These are phyloP conservation scores for Drosophila kikkawai DNA, from an alignment of 1,140 invertebrate species.

Conservation along the genomic window DNA sequence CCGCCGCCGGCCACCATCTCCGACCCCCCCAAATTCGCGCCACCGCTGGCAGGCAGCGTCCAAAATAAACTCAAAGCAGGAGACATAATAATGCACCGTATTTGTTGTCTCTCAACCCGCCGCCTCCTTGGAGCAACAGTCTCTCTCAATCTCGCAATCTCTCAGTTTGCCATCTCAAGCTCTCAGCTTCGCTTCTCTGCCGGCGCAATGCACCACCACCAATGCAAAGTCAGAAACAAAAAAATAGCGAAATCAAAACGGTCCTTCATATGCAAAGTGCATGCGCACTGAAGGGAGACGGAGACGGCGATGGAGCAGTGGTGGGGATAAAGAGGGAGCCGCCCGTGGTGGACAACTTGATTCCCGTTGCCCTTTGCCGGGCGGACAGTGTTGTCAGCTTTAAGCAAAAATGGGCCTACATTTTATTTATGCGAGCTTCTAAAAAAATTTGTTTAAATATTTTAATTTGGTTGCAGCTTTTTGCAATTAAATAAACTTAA, in stretches of 20 bases:
- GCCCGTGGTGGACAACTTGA: conserved; percentile 50
- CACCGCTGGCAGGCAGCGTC: conserved; percentile 30
- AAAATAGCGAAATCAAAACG: conserved; percentile 12
- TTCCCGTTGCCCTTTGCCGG: conserved; percentile 69
- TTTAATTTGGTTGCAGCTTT: not conserved
- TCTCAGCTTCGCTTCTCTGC: conserved; percentile 27
- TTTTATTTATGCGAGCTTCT: not conserved
- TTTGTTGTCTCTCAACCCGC: conserved; percentile 5
- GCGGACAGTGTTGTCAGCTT: conserved; percentile 11
- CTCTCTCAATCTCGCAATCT: conserved; percentile 37
- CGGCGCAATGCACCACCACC: conserved; percentile 32
- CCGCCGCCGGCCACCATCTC: conserved; percentile 5
- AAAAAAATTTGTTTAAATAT: not conserved
- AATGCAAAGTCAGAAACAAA: conserved; percentile 7
- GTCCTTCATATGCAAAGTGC: conserved; percentile 55
- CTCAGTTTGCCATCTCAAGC: conserved; percentile 28
- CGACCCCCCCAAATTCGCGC: not conserved
- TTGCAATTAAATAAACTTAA: not conserved
- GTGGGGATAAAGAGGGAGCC: not conserved
- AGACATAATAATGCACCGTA: conserved; percentile 51
- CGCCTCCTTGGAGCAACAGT: conserved; percentile 66
- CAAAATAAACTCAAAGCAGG: conserved; percentile 75
- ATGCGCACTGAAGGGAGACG: conserved; percentile 76
- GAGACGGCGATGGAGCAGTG: conserved; percentile 65
- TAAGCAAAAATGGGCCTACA: not conserved